Evolutionary conservation across 2,113 vertebrate species (phyloP), one percentile per base, ranked within the genome.

Genomic region (Lepisosteus oculatus): DNA sequence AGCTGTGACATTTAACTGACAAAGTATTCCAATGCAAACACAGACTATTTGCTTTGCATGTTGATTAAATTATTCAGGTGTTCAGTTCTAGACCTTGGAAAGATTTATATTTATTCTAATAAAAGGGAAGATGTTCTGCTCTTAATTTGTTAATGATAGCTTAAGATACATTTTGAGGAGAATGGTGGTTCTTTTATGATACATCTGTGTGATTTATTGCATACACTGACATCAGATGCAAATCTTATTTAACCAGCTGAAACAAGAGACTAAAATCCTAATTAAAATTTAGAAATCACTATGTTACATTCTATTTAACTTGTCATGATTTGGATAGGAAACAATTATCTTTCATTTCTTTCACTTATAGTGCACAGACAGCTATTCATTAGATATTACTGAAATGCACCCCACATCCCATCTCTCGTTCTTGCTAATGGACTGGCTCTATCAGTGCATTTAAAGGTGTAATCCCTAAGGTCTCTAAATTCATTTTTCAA

Each of bases 281-380:
- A 73, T 73, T 72, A 68, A 73, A 72, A 68, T 17, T 47, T 14
- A 62, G 66, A 55, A 47, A 54, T 55, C 17, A 45, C 43, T 68
- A 55, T 54, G 62, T 43, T 57, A 29, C 42, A 43, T 17, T 3
- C 44, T 67, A 65, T 66, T 55, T 72, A 66, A 72, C 8, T 15
- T 66, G 71, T 59, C 71, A 67, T 17, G 65, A 17, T 67, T 9
- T 43, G n/a, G 71, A 72, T 72, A 55, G 43, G 59, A 72, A 72
- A 42, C 43, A 55, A 61, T 51, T 61, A n/a, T 57, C 55, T 43
- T 17, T 72, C 55, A 57, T 61, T 72, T 55, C 4, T 43, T 43
- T 56, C 29, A 45, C 17, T 67, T 41, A 59, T 43, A 3, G 29
- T 55, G 45, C 71, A 55, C 55, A 72, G 42, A 61, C 43, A 42